These are phyloP conservation scores for Orchesellides sinensis DNA, from an alignment of 2,888 invertebrate genomes.

Conservation along the genomic window DNA sequence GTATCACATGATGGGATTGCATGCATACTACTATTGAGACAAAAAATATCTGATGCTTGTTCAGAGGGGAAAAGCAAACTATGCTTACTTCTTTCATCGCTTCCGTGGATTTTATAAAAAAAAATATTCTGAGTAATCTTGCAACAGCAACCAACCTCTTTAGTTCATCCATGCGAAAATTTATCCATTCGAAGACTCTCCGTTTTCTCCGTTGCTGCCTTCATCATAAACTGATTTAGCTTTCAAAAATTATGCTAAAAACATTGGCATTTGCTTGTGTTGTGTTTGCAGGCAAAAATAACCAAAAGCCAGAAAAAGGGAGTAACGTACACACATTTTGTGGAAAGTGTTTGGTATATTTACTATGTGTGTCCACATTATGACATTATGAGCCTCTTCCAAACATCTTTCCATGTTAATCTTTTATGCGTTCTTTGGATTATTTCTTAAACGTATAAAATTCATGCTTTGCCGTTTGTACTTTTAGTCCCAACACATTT, in stretches of 20 bases:
- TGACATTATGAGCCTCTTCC: background rate
- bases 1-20: slow-evolving; percentile 37
- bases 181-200: slow-evolving; percentile 61
- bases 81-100: slow-evolving; percentile 63
- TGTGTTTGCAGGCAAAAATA: slow-evolving; percentile 55
- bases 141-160: slow-evolving; percentile 48
- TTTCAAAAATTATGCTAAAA: slow-evolving; percentile 51
- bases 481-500: too few species aligned
- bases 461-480: too few species aligned
- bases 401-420: slow-evolving; percentile 2
- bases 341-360: background rate
- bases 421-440: background rate
- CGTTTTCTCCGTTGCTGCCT: slow-evolving; percentile 25
- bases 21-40: slow-evolving; percentile 41
- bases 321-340: slow-evolving; percentile 16
- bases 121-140: slow-evolving; percentile 47
- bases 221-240: slow-evolving; percentile 32
- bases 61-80: slow-evolving; percentile 47
- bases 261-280: slow-evolving; percentile 18
- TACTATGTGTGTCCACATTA: background rate
- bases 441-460: background rate
- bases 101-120: slow-evolving; percentile 63
- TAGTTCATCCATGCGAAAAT: slow-evolving; percentile 71
- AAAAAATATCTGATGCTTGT: slow-evolving; percentile 34
- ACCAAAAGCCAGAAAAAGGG: slow-evolving; percentile 40